phyloP scores from a whole-genome alignment of 2,113 vertebrate genomes.

The Chitala chitala region DNA sequence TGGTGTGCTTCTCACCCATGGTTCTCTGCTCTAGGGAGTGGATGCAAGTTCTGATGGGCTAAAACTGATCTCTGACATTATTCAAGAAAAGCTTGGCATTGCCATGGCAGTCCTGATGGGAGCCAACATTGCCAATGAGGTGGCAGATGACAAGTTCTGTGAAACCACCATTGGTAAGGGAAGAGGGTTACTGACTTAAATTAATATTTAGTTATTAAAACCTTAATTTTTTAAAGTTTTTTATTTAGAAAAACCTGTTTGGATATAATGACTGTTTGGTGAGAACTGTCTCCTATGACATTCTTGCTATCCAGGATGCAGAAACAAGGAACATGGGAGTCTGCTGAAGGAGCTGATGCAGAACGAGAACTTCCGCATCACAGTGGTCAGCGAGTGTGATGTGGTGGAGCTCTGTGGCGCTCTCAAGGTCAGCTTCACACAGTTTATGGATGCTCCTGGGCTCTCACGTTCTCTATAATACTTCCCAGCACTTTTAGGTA shows the following conservation, averaged over 20 bases:
- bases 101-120: slow-evolving; percentile 90
- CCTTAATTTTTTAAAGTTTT: too few relatives aligned
- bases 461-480: too few relatives aligned
- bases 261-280: background rate
- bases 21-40: slow-evolving; percentile 68
- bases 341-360: slow-evolving; percentile 91
- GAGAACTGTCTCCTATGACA: background rate
- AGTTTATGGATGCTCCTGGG: too few relatives aligned
- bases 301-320: slow-evolving; percentile 78
- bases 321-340: slow-evolving; percentile 69
- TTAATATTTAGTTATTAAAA: background rate
- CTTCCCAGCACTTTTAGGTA: too few relatives aligned
- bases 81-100: slow-evolving; percentile 81
- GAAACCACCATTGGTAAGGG: slow-evolving; percentile 92
- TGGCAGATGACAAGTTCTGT: slow-evolving; percentile 94
- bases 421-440: slow-evolving; percentile 73
- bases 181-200: background rate
- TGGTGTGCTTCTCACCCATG: background rate
- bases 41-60: slow-evolving; percentile 87
- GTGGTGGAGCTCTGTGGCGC: slow-evolving; percentile 96
- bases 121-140: slow-evolving; percentile 91
- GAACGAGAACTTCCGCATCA: slow-evolving; percentile 84
- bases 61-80: slow-evolving; percentile 92
- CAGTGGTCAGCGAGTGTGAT: slow-evolving; percentile 82
- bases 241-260: too few relatives aligned